A percentile compares a stretch with the other conserved stretches of the same genome.
Conservation (phyloP, 2,797 vertebrate genomes). For the Alectoris magna region DNA sequence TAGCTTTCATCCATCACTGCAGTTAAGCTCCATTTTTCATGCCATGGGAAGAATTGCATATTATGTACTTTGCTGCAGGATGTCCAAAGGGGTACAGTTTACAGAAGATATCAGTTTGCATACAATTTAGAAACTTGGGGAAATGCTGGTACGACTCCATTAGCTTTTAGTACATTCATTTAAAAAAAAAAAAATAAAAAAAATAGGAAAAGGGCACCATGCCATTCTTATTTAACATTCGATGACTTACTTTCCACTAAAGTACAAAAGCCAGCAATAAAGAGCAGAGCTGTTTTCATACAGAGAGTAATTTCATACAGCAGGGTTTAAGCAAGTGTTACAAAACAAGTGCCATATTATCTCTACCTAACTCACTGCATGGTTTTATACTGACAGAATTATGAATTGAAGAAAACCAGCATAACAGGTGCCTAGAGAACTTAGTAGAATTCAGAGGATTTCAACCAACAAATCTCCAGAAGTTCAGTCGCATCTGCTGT, state of each 20-base stretch:
- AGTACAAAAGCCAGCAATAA: not conserved
- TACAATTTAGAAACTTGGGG: not conserved
- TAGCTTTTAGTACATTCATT: not conserved
- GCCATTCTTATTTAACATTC: not conserved
- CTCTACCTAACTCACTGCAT: not conserved
- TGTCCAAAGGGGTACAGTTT: not conserved
- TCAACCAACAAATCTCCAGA: not conserved
- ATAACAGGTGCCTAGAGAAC: not conserved
- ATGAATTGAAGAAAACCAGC: not conserved
- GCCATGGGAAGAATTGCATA: not conserved
- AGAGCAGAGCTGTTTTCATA: not conserved
- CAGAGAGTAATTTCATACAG: not conserved
- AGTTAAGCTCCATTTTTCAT: not conserved
- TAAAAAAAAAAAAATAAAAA: not conserved
- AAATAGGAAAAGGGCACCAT: not conserved
- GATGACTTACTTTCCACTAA: not conserved
- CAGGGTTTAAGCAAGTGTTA: not conserved
- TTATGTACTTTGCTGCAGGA: not conserved
- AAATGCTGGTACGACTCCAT: not conserved
- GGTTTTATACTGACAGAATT: not conserved
- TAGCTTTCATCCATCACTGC: not conserved
- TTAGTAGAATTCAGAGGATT: not conserved
- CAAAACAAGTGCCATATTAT: not conserved
- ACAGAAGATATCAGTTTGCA: not conserved
- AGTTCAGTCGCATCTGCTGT: not conserved